These are phyloP conservation scores for Melinaea marsaeus DNA, from an alignment of 2,888 invertebrate genomes.

Conservation along the genomic window DNA sequence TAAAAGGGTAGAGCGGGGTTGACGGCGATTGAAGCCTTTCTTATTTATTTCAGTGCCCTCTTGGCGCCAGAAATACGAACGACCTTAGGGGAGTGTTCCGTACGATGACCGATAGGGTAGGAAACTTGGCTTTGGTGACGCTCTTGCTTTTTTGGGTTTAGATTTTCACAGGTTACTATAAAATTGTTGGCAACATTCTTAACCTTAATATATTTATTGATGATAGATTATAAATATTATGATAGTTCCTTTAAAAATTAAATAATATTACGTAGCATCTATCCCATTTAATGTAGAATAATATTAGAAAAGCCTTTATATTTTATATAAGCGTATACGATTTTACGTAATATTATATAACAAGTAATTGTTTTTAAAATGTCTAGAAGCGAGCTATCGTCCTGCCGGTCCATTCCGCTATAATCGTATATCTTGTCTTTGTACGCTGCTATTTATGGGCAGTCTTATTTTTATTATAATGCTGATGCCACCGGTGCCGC, in stretches of 20 bases:
- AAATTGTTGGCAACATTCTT: constrained; percentile 1
- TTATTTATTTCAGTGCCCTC: constrained; percentile 66
- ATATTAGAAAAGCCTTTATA: too few species aligned
- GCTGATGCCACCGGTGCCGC: constrained; percentile 74
- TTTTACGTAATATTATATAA: constrained; percentile 5
- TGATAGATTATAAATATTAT: not conserved
- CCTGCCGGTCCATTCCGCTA: constrained; percentile 57
- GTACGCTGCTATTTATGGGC: constrained; percentile 69
- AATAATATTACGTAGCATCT: too few species aligned
- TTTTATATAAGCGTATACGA: not conserved
- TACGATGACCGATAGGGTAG: constrained; percentile 64
- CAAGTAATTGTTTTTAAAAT: constrained; percentile 38
- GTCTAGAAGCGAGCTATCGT: constrained; percentile 28
- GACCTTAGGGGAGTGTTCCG: constrained; percentile 57
- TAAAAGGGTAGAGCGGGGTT: constrained; percentile 69
- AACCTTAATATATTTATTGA: not conserved
- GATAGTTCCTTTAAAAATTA: not conserved
- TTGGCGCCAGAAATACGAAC: constrained; percentile 56
- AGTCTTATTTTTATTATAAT: constrained; percentile 78
- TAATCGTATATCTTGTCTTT: constrained; percentile 77
- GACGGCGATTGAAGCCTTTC: constrained; percentile 67
- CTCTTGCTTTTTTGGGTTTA: constrained; percentile 26
- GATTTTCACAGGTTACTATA: constrained; percentile 12
- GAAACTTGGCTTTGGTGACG: constrained; percentile 37
- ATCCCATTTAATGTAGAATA: too few species aligned